Percentiles rank a stretch among this genome's conserved stretches.
Conservation (phyloP, 1,140 invertebrate genomes). For the Mizuhopecten yessoensis region DNA sequence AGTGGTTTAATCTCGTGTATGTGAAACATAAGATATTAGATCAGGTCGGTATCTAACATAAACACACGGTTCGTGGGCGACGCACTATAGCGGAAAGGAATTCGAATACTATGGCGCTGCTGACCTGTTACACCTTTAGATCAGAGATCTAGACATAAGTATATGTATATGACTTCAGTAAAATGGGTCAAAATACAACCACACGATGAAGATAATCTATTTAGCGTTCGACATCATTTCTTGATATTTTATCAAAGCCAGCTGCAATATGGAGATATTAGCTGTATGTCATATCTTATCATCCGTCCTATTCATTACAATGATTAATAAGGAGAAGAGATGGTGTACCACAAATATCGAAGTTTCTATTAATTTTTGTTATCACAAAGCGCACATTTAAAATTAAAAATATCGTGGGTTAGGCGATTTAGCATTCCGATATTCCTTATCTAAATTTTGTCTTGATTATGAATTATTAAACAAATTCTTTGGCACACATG, state of each 20-base stretch:
- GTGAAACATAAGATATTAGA: too few species aligned
- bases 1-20: too few species aligned
- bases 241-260: neutral
- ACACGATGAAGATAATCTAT: neutral
- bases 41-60: neutral
- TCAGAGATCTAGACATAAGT: neutral
- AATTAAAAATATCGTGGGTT: too few species aligned
- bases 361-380: too few species aligned
- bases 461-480: too few species aligned
- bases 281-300: neutral
- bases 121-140: neutral
- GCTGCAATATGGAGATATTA: neutral
- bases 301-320: neutral
- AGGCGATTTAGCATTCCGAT: too few species aligned
- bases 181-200: neutral
- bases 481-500: too few species aligned
- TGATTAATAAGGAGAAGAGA: too few species aligned
- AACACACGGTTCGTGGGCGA: neutral
- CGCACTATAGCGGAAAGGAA: constrained; percentile 21
- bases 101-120: neutral
- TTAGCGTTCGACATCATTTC: neutral
- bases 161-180: neutral
- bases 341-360: too few species aligned
- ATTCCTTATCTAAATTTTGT: too few species aligned
- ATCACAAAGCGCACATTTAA: too few species aligned